Base-by-base conservation (phyloP, 30 jellyfish, hydroid and myxozoan species). In the Mastigias papua region DNA sequence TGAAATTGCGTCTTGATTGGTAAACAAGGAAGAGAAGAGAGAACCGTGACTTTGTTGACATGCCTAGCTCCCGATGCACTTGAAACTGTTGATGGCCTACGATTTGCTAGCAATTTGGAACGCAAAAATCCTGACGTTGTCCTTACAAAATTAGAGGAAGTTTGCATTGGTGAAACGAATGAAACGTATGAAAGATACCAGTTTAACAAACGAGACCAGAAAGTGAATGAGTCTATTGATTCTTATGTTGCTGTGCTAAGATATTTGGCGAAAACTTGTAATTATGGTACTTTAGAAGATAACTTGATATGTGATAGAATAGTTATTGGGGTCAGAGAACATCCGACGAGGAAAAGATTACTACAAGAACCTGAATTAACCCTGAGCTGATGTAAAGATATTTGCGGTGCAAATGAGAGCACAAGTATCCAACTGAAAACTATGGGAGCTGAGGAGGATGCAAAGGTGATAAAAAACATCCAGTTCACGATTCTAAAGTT, bases 131-230 rank as follows among this genome's bases (percentile, higher is more conserved):
- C 76, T 7, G 76, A 65, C 23, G 23, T 17, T 9, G 42, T 65
- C 23, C 15, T 2, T 65, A 1, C 15, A 42, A 65, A 65, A 65
- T 31, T 65, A n/a, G 46, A 65, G 76, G 3, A 3, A 65, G 15
- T 65, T 9, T 65, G 76, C 34, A 31, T 65, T 65, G 76, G 76
- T 9, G 42, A 65, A 31, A 65, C 46, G 50, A 9, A 65, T 65
- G 76, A 65, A 65, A 25, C 76, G 50, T 25, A 65, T 65, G 46
- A 65, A 65, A 65, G 76, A 65, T 65, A 65, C 76, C 76, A 65
- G 23, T 21, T 65, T 65, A 17, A 65, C 23, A 65, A 65, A 42
- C 15, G 76, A 25, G 76, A 65, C 23, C 76, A 25, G 76, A 42
- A 9, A 65, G 15, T 65, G 76, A 65, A 65, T 65, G 76, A 65